Base-by-base conservation (phyloP, 2,113 vertebrate species). In the Triplophysa tibetana region DNA sequence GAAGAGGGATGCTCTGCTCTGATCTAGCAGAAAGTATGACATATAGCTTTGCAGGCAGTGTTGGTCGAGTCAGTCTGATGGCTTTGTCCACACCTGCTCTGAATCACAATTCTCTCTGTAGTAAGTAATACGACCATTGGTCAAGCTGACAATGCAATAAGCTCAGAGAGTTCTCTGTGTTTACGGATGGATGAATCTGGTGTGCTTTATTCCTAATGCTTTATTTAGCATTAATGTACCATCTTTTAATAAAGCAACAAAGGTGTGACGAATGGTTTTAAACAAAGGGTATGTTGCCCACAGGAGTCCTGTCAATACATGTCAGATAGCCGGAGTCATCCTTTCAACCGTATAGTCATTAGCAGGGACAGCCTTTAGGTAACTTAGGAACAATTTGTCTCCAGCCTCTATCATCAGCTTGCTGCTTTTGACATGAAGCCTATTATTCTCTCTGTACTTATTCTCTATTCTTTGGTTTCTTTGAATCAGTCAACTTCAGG, bases 91-190 rank as follows among this genome's bases (percentile, higher is more conserved):
- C 61, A 41, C 48, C 41, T 56, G 16, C 61, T 73, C 19, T 41
- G 60, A 26, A 41, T 77, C 43, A 14, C 67, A 26, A 48, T 48
- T 52, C 63, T 38, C 67, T 38, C 8, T 48, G 56, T 23, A 63
- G 23, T 69, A 43, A 17, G 54, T 65, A 81, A 81, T 79, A 52
- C 58, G 69, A 45, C 58, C 63, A 78, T 78, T 78, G 79, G 83
- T 84, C 83, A 81, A 70, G 29, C 41, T 78, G 79, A 75, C 79
- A 81, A 66, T 64, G 73, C 61, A 56, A 65, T 41, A 78, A 63
- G n/a, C 54, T 77, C 52, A 67, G 43, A 60, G 10, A 64, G 64
- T 1, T 43, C 8, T 62, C 56, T 38, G 38, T 19, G 11, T 48
- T 70, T 62, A 50, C 14, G 38, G 24, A 26, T 73, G 58, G 62